Evolutionary conservation across 2,888 invertebrate genomes (phyloP).

Genomic region (Synergus japonicus): DNA sequence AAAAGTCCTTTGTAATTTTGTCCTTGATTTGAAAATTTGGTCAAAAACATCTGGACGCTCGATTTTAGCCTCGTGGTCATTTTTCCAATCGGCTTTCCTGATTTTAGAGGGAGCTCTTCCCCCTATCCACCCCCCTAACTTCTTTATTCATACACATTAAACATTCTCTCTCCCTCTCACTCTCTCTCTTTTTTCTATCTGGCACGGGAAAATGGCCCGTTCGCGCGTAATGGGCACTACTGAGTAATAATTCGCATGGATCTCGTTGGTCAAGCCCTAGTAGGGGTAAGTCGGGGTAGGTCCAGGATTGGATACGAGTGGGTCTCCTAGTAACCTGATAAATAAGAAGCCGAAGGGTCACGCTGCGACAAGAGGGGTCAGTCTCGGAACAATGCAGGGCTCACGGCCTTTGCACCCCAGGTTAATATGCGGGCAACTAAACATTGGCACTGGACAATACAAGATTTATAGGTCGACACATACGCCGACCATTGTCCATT

Average conservation of each 20-base stretch:
- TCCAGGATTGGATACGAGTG: constrained; percentile 43
- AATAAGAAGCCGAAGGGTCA: constrained; percentile 73
- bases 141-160: neutral
- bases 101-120: neutral
- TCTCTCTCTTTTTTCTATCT: neutral
- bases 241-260: constrained; percentile 21
- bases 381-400: constrained; percentile 69
- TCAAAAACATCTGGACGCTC: constrained; percentile 7
- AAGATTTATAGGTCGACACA: constrained; percentile 75
- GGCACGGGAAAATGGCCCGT: neutral
- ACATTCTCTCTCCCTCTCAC: neutral
- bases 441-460: constrained; percentile 74
- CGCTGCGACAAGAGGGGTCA: constrained; percentile 71
- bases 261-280: constrained; percentile 39
- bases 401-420: constrained; percentile 74
- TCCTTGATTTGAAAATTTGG: constrained; percentile 1
- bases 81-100: constrained; percentile 9
- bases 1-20: neutral
- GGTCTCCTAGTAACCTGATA: constrained; percentile 68
- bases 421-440: constrained; percentile 77
- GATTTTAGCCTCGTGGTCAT: constrained; percentile 11
- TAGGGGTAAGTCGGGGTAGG: constrained; percentile 23
- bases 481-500: constrained; percentile 67
- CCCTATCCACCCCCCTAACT: neutral
- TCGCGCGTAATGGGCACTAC: neutral